Conservation (phyloP, 2,888 invertebrate species). For the Chironomus riparius region DNA sequence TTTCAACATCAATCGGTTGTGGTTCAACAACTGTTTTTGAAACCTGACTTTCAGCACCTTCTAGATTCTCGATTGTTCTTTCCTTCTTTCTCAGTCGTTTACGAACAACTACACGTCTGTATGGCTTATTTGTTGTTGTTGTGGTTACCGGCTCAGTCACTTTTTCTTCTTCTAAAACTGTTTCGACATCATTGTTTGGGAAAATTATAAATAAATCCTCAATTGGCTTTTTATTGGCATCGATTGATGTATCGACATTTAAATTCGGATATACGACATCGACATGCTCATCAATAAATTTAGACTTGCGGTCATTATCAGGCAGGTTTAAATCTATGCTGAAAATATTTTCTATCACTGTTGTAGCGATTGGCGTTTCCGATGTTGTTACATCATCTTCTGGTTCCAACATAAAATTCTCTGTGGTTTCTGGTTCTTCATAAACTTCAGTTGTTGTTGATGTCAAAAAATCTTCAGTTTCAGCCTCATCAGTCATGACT, state of each 20-base stretch:
- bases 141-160: neutral
- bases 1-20: neutral
- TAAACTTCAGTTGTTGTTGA: neutral
- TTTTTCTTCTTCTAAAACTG: neutral
- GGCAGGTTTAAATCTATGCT: neutral
- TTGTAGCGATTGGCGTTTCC: neutral
- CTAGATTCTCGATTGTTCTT: neutral
- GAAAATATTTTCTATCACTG: neutral
- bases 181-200: slow-evolving; percentile 13
- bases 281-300: neutral
- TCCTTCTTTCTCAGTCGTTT: neutral
- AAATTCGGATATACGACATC: neutral
- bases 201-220: neutral
- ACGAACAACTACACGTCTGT: neutral
- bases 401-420: neutral
- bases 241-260: neutral
- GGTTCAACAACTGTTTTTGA: neutral
- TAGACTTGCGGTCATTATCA: neutral
- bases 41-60: slow-evolving; percentile 5
- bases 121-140: neutral
- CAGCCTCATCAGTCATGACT: slow-evolving; percentile 1
- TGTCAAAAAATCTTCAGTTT: neutral
- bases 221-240: neutral
- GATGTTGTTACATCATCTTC: neutral
- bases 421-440: neutral